Evolutionary conservation across 2,888 invertebrate genomes (phyloP).

Genomic region (Epistrophella euchroma): DNA sequence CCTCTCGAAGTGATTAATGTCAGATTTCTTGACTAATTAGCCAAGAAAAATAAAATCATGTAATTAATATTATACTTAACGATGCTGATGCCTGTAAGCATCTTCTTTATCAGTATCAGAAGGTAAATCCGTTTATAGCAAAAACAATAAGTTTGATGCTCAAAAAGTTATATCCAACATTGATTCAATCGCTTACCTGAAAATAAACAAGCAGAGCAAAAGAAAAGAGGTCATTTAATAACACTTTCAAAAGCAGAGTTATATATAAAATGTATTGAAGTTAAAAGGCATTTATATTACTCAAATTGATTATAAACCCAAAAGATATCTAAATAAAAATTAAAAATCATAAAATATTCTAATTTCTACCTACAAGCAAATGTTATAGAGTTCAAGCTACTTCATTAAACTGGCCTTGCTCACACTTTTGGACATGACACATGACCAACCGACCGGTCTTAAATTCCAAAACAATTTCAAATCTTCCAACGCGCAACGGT

Average conservation of each 20-base stretch:
- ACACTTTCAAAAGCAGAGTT: conserved; percentile 12
- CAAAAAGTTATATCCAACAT: conserved; percentile 1
- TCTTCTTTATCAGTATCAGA: not conserved
- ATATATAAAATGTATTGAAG: conserved; percentile 13
- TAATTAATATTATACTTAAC: conserved; percentile 14
- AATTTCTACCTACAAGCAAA: not conserved
- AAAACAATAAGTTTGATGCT: conserved; percentile 4
- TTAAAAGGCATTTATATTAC: not conserved
- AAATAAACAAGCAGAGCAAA: conserved; percentile 15
- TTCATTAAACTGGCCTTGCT: conserved; percentile 63
- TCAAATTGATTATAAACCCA: not conserved
- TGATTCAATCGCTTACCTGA: conserved; percentile 25
- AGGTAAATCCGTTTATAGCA: not conserved
- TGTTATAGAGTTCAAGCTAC: conserved; percentile 39
- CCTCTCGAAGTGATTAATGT: conserved; percentile 11
- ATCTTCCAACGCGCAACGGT: conserved; percentile 57
- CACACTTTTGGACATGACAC: conserved; percentile 5
- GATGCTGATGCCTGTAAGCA: conserved; percentile 26
- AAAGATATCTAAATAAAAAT: not conserved
- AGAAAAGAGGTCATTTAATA: not conserved
- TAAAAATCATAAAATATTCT: not conserved
- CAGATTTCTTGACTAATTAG: conserved; percentile 26
- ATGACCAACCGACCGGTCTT: conserved; percentile 4
- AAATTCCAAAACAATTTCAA: conserved; percentile 44
- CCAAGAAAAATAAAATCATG: not conserved